phyloP scores from a whole-genome alignment of 2,888 invertebrate genomes.

The Drosophila fungiperda region DNA sequence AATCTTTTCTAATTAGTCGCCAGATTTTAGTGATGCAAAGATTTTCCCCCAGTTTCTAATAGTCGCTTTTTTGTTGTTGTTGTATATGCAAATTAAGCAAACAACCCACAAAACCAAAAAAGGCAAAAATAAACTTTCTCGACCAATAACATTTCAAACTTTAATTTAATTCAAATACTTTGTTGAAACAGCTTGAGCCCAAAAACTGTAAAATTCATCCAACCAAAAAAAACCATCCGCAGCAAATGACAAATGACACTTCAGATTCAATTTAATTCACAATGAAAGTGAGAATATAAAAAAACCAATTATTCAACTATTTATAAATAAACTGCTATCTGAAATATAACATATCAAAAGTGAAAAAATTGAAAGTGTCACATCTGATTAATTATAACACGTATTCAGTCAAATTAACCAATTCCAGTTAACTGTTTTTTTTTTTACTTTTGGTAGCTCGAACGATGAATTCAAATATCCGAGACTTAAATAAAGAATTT shows the following conservation, averaged over 20 bases:
- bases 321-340: too few species aligned
- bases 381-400: not conserved
- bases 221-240: conserved; percentile 34
- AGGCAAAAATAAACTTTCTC: conserved; percentile 62
- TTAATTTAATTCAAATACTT: conserved; percentile 75
- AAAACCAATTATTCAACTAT: not conserved
- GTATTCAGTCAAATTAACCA: not conserved
- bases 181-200: conserved; percentile 59
- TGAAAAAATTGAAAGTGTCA: conserved; percentile 14
- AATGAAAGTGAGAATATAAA: conserved; percentile 71
- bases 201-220: conserved; percentile 26
- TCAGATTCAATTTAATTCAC: conserved; percentile 46
- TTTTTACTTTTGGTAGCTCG: not conserved
- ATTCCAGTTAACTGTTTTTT: not conserved
- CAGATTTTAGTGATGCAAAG: conserved; percentile 62
- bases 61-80: conserved; percentile 63
- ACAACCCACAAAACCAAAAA: conserved; percentile 34
- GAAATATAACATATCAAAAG: not conserved
- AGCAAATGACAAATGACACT: conserved; percentile 60
- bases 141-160: conserved; percentile 61
- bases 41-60: conserved; percentile 56
- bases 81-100: conserved; percentile 68
- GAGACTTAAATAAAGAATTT: not conserved
- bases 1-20: conserved; percentile 67
- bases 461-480: not conserved